Percentiles rank a stretch among this genome's conserved stretches.
These are phyloP conservation scores for Prionailurus bengalensis DNA, from an alignment of 2,113 vertebrate genomes.

Conservation along the genomic window DNA sequence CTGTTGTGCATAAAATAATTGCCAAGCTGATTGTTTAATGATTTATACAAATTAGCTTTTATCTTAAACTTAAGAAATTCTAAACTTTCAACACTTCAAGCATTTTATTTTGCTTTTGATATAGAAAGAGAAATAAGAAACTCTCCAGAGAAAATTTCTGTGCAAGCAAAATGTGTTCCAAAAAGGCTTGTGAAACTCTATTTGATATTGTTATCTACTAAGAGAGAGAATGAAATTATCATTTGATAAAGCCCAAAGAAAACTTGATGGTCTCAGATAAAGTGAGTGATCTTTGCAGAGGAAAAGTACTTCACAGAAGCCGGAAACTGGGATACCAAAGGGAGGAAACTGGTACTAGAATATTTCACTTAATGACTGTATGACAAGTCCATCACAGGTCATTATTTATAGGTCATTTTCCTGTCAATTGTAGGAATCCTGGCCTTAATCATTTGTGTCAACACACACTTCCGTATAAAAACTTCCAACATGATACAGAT, in stretches of 20 bases:
- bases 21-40: neutral
- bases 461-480: conserved; percentile 90
- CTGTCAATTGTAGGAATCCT: conserved; percentile 88
- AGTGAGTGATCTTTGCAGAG: conserved; percentile 73
- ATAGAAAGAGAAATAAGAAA: conserved; percentile 33
- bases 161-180: conserved; percentile 62
- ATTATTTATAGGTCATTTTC: conserved; percentile 90
- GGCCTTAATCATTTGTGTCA: conserved; percentile 88
- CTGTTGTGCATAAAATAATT: neutral
- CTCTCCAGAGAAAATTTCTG: conserved; percentile 44
- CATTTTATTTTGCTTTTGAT: conserved; percentile 43
- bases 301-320: conserved; percentile 86
- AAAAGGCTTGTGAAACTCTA: neutral
- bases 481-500: conserved; percentile 87
- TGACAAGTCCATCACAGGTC: conserved; percentile 86
- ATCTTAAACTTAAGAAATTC: conserved; percentile 4
- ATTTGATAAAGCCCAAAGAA: conserved; percentile 71
- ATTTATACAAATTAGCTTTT: neutral
- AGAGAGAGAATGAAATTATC: conserved; percentile 59
- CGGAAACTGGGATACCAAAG: conserved; percentile 85
- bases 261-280: conserved; percentile 71
- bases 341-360: conserved; percentile 87
- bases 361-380: conserved; percentile 87
- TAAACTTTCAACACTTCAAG: neutral
- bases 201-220: conserved; percentile 64